Base-by-base conservation (phyloP, 2,888 invertebrate species). In the Philereme transversata region DNA sequence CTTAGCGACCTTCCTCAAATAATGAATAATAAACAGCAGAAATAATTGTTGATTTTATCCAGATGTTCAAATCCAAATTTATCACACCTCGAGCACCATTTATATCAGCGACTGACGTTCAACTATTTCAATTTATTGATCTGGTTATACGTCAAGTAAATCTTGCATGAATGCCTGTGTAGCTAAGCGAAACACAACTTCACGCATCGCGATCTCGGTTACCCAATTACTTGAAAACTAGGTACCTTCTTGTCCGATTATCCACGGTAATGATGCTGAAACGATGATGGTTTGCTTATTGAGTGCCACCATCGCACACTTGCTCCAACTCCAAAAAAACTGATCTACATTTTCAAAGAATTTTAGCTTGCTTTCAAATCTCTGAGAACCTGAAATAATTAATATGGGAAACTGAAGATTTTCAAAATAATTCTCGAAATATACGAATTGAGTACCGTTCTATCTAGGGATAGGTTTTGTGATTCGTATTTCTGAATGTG, bases 171-270 rank as follows among this genome's bases (percentile, higher is more conserved):
- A 79, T 81, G 79, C 73, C 73, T 71, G 73, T 47, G 64, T 71
- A 69, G 68, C 78, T 63, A 71, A 75, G 74, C 83, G 76, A 58
- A 62, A 70, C 76, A 51, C 68, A 58, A 68, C 69, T 66, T 71
- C 73, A 73, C 77, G 78, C 76, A 71, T 74, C 60, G 61, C 75
- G 72, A 77, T 75, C 77, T 75, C 70, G 79, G 77, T 79, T 78
- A 82, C 78, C 77, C 72, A 75, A 61, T 67, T 60, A 64, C 55
- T 47, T 43, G 45, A 58, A 38, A 55, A 22, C 22, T 22, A 22
- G 22, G 22, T 22, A 22, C 22, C 22, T 58, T 49, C 33, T 50
- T 47, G 35, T 56, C 22, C 52, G 45, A 55, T 55, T 36, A 51
- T 49, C 48, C 34, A 49, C 57, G 46, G 45, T 49, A 56, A 51